Evolutionary conservation across 1,140 invertebrate species (phyloP), one percentile per base, ranked within the genome.

Genomic region (Caerostris extrusa): DNA sequence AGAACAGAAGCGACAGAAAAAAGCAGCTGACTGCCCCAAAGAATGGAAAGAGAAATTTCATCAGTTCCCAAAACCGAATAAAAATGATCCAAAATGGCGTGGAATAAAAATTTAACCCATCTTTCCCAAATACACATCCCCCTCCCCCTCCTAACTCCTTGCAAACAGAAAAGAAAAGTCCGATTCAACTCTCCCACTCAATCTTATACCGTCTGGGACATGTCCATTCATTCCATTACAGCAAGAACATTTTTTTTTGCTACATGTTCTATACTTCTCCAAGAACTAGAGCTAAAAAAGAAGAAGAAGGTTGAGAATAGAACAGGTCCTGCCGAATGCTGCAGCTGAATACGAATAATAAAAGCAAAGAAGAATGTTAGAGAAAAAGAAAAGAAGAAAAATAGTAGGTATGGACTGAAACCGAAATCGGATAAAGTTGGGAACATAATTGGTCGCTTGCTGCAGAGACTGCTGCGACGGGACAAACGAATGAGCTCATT

Each of bases 31-130:
- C 64, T 69, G 53, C 53, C 61, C 61, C 55, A 58, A n/a, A n/a
- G n/a, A n/a, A n/a, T n/a, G n/a, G n/a, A n/a, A n/a, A 87, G 60
- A 50, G 85, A 64, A 64, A 87, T n/a, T 57, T 56, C 88, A 50
- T 57, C 50, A 90, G 50, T 77, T 77, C 60, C 67, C 88, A 14
- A 88, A 88, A 88, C 86, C 86, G 88, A 90, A 90, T 90, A n/a
- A n/a, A 90, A 90, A 90, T 90, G 88, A 71, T 71, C 67, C 88
- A 88, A 88, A 67, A 88, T 88, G 86, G 86, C 86, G 86, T 57
- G 88, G 88, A 57, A 71, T 90, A 90, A 90, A 90, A 90, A 90
- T 90, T 90, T 90, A 90, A 90, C 60, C 88, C 88, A 19, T n/a
- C 67, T n/a, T 50, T 71, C 10, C 88, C 55, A 7, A 34, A 53